Percentiles rank a stretch among this genome's conserved stretches.
These are phyloP conservation scores for Vanessa cardui DNA, from an alignment of 2,888 invertebrate genomes.

Conservation along the genomic window DNA sequence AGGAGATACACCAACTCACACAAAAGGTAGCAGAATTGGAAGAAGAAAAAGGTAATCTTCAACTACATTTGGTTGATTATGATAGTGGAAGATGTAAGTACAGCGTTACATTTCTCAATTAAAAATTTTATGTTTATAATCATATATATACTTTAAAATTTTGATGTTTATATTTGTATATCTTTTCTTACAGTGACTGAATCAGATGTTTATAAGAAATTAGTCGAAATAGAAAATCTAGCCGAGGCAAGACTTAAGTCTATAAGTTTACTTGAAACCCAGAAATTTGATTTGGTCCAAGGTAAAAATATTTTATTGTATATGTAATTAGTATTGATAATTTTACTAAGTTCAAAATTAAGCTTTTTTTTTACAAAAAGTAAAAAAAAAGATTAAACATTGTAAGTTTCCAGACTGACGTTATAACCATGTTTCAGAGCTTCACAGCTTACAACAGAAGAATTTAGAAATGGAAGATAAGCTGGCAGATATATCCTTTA, in stretches of 20 bases:
- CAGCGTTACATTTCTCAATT: conserved; percentile 1
- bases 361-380: no score
- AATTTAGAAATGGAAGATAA: conserved; percentile 84
- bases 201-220: conserved; percentile 76
- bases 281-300: conserved; percentile 86
- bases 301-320: conserved; percentile 54
- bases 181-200: conserved; percentile 69
- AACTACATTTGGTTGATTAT: conserved; percentile 91
- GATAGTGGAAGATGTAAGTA: conserved; percentile 86
- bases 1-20: conserved; percentile 84
- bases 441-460: conserved; percentile 84
- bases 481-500: conserved; percentile 83
- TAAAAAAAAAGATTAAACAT: not conserved
- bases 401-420: conserved; percentile 11
- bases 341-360: no score
- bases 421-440: conserved; percentile 63
- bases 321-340: no score
- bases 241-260: conserved; percentile 82
- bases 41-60: conserved; percentile 95
- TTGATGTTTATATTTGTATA: not conserved
- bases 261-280: conserved; percentile 84
- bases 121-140: no score
- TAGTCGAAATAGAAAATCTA: conserved; percentile 74
- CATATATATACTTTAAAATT: not conserved
- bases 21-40: conserved; percentile 92